Conservation (phyloP, 2,113 vertebrate genomes). For the Rhodinocichla rosea region DNA sequence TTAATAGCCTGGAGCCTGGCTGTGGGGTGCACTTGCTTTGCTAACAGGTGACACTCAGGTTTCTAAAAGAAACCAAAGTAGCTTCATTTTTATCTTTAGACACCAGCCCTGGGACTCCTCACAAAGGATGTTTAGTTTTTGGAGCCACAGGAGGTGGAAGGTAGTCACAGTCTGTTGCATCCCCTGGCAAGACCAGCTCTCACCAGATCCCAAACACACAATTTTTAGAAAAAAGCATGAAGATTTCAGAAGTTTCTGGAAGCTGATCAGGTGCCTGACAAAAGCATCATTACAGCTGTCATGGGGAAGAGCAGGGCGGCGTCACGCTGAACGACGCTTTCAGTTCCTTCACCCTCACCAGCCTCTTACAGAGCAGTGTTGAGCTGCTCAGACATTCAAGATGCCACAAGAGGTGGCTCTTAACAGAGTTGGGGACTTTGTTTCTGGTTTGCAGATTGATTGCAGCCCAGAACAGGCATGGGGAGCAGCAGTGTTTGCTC, state of each 20-base stretch:
- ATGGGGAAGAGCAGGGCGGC: neutral
- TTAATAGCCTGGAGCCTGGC: neutral
- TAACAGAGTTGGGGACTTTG: neutral
- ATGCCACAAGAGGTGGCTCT: neutral
- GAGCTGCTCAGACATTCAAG: neutral
- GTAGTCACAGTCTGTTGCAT: neutral
- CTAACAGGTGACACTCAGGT: neutral
- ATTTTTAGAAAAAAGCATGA: neutral
- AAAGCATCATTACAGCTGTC: neutral
- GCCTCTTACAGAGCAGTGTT: neutral
- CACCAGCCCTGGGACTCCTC: neutral
- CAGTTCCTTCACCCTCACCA: rapidly evolving
- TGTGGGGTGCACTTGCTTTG: neutral
- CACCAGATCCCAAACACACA: neutral
- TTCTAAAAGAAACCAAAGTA: neutral
- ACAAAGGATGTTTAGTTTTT: neutral
- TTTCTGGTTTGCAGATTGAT: neutral
- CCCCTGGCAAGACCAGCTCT: neutral
- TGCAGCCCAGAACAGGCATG: rapidly evolving
- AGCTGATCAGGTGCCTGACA: neutral
- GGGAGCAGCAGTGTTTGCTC: neutral
- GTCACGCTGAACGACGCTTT: rapidly evolving
- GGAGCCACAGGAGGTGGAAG: neutral
- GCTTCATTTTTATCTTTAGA: neutral
- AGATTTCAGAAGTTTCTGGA: neutral